Base-by-base conservation (phyloP, 1,140 invertebrate genomes). In the Drosophila tristis region DNA sequence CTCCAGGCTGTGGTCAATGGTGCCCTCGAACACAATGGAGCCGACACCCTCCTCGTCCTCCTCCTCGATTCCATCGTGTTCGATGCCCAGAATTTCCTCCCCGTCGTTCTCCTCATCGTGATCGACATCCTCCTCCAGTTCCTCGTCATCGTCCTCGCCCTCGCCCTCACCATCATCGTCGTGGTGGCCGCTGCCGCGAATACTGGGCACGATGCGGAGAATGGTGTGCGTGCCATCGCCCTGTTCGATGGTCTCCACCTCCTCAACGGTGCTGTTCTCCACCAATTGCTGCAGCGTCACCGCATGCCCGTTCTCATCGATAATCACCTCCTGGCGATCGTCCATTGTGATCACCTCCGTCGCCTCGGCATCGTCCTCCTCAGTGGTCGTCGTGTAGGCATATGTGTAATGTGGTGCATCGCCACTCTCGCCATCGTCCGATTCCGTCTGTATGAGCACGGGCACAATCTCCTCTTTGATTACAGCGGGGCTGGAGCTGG, bases 141-240 rank as follows among this genome's bases (percentile, higher is more conserved):
- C 74, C 11, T 62, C 74, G 2, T 71, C 67, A 0, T 64, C 59
- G 1, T 66, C 76, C 47, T 79, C 71, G 0, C 74, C 75, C 0
- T 74, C 81, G 11, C 60, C 42, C 0, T 59, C 62, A 16, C 51
- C 6, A 0, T 72, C 77, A 0, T 75, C 78, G 0, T 75, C 74
- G 15, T 59, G 63, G 0, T 71, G 53, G 0, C 72, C 67, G 9
- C 20, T 20, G 20, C 61, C 42, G 0, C 42, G 75, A 31, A 84
- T 29, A n/a, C 57, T 77, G 20, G 85, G 90, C 16, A 91, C 82
- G 26, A 91, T 91, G 20, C 80, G 90, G 2, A 91, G 42, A 16
- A 91, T 91, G 43, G 90, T 91, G 20, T 91, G 90, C 13, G 90
- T 89, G n/a, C 90, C 90, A n/a, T 91, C 90, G 39, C 71, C 75